Percentiles rank a stretch among this genome's conserved stretches.
Conservation (phyloP, 2,113 vertebrate genomes). For the Mesitornis unicolor region DNA sequence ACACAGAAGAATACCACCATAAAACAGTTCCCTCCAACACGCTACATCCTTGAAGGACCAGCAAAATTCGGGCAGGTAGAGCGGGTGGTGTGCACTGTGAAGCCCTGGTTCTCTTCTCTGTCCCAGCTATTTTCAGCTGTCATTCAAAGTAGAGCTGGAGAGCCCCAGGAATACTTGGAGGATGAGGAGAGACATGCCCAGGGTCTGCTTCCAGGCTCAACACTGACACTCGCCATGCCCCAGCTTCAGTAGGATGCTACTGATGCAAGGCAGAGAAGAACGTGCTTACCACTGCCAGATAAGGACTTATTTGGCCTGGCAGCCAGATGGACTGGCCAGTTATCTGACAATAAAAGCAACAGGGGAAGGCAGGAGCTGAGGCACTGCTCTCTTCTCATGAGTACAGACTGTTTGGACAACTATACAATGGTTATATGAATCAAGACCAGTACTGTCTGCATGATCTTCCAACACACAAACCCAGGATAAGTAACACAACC, state of each 20-base stretch:
- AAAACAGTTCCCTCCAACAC: not conserved
- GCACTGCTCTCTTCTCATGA: not conserved
- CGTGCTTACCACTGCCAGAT: not conserved
- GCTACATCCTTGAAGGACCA: not conserved
- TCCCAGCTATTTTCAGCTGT: not conserved
- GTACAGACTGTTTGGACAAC: not conserved
- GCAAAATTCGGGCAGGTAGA: not conserved
- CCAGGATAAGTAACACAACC: not conserved
- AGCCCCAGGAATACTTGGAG: not conserved
- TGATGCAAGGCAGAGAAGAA: not conserved
- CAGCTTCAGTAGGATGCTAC: not conserved
- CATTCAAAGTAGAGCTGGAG: not conserved
- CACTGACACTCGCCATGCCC: not conserved
- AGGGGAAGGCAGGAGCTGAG: not conserved
- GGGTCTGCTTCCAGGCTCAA: not conserved
- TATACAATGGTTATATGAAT: not conserved
- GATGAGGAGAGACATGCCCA: not conserved
- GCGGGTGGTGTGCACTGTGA: not conserved
- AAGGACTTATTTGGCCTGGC: not conserved
- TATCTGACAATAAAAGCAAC: not conserved
- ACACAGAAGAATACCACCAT: not conserved
- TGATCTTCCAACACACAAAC: not conserved
- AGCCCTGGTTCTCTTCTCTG: constrained; percentile 15
- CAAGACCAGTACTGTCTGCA: not conserved
- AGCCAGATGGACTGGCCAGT: not conserved